Evolutionary conservation across 2,113 vertebrate species (phyloP), one percentile per base, ranked within the genome.

Genomic region (Arenaria interpres): DNA sequence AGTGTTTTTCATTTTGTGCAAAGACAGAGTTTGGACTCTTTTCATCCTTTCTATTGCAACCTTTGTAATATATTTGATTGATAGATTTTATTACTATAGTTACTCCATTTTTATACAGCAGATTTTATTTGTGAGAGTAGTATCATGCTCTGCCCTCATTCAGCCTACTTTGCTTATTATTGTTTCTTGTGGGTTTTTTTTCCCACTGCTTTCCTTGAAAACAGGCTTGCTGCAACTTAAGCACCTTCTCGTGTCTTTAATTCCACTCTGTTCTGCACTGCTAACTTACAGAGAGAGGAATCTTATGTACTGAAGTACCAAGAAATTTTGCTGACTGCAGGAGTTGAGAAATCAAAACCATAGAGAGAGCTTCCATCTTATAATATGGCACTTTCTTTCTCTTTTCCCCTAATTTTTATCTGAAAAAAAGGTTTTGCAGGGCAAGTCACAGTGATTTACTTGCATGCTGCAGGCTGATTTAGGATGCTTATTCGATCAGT

Each of bases 401-500:
- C 3, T 74, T 53, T 59, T 4, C 13, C 19, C 3, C 57, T 73
- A 68, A 67, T 79, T 93, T 94, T 80, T 76, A 51, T 77, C 81
- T 30, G 14, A 39, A 41, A 63, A 85, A 89, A 92, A 51, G 56
- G 54, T 90, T 88, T 90, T 77, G 43, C 51, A 78, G 62, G 33
- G 25, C 81, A 73, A 90, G 89, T 68, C 59, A 53, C 41, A 68
- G 54, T 88, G 89, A 96, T 97, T 97, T 96, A 88, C 87, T 92
- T 94, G 66, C 63, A 9, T 33, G 90, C 86, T 93, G 83, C 84
- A 90, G 94, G 92, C 90, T 96, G 95, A 96, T 95, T 95, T 94
- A 81, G 84, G 85, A 92, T 93, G 94, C 93, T 97, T 96, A 97
- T 98, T 97, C 37, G 30, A 97, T 97, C 97, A 96, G 96, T 97